These are phyloP conservation scores for Polylopha cassiicola DNA, from an alignment of 2,888 invertebrate species.

Conservation along the genomic window DNA sequence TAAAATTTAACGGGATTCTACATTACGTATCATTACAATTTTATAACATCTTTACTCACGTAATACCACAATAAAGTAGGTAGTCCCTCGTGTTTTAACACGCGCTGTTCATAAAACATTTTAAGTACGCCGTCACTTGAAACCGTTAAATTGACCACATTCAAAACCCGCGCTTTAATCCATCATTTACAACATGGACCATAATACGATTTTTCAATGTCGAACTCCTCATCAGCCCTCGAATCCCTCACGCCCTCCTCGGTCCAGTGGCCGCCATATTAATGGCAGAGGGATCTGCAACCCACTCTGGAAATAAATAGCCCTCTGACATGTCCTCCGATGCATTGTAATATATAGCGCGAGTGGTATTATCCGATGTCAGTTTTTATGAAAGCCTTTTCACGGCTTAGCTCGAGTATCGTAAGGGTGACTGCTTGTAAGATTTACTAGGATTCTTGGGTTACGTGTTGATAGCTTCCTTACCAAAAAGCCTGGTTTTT, in stretches of 20 bases:
- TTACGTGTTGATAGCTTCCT: no score
- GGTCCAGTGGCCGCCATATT: slow-evolving; percentile 65
- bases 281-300: slow-evolving; percentile 55
- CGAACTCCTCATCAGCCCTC: slow-evolving; percentile 56
- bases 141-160: no score
- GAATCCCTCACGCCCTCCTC: slow-evolving; percentile 48
- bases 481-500: no score
- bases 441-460: no score
- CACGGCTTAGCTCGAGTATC: slow-evolving; percentile 14
- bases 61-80: no score
- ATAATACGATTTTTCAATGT: slow-evolving; percentile 64
- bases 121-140: no score
- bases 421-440: no score
- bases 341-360: slow-evolving; percentile 69
- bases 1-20: no score
- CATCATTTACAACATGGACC: slow-evolving; percentile 39
- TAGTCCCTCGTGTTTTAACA: no score
- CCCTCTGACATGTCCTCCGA: slow-evolving; percentile 59
- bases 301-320: slow-evolving; percentile 66
- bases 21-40: no score
- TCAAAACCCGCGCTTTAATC: slow-evolving; percentile 27
- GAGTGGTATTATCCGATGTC: slow-evolving; percentile 48
- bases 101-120: no score
- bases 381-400: slow-evolving; percentile 38
- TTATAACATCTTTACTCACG: no score